Evolutionary conservation across 1,140 invertebrate genomes (phyloP).

Genomic region (Drosophila sp.): DNA sequence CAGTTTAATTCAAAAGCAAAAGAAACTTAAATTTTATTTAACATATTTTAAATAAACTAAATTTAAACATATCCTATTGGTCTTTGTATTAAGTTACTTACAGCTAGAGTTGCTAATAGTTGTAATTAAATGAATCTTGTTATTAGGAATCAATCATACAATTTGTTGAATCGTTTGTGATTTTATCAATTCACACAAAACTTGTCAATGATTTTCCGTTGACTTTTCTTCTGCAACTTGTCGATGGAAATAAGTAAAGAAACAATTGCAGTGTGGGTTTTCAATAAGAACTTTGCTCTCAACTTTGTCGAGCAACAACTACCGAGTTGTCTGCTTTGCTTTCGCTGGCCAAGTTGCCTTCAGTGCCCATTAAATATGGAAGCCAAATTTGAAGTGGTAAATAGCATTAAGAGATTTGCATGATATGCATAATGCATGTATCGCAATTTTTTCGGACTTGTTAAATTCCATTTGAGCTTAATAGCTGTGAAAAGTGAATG

Average conservation of each 20-base stretch:
- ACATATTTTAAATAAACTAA: too few relatives aligned
- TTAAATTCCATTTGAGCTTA: conserved; percentile 19
- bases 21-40: too few relatives aligned
- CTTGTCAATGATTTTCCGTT: background rate
- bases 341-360: too few relatives aligned
- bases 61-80: too few relatives aligned
- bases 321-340: too few relatives aligned
- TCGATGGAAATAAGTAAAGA: background rate
- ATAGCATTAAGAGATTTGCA: conserved; percentile 70
- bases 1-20: too few relatives aligned
- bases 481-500: conserved; percentile 17
- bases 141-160: background rate
- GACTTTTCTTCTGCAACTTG: background rate
- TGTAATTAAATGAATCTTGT: background rate
- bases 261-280: conserved; percentile 28
- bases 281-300: conserved; percentile 24
- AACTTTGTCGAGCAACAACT: background rate
- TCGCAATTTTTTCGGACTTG: conserved; percentile 20
- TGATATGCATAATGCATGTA: conserved; percentile 71
- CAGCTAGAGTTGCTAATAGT: conserved; percentile 8
- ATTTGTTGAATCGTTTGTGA: conserved; percentile 4
- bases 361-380: conserved; percentile 66
- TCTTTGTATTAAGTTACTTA: too few relatives aligned
- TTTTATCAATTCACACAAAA: background rate
- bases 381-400: conserved; percentile 67